Conservation (phyloP, 35 echinoderm and acorn worm genomes). For the Ophioderma brevispina region DNA sequence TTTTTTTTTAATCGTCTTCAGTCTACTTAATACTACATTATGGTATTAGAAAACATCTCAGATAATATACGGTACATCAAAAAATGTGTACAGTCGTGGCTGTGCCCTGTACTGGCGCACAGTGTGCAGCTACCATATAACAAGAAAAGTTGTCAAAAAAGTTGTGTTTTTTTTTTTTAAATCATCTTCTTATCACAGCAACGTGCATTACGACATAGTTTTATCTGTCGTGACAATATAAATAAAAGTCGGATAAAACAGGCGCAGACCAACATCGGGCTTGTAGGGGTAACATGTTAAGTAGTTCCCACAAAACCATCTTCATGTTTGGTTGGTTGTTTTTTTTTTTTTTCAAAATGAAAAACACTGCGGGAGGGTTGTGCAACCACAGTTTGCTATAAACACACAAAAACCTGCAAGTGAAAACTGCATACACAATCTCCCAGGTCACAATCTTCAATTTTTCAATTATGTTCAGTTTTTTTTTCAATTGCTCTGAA, state of each 20-base stretch:
- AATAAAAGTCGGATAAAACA: not conserved
- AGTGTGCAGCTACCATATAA: not conserved
- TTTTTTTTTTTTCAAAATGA: too few species aligned
- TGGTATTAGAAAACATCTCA: not conserved
- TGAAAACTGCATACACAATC: too few species aligned
- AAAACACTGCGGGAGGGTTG: too few species aligned
- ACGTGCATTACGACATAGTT: not conserved
- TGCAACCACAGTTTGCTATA: too few species aligned
- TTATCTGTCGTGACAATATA: not conserved
- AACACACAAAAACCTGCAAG: too few species aligned
- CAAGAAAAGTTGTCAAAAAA: slow-evolving; percentile 6
- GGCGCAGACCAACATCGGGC: not conserved
- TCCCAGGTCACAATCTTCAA: too few species aligned
- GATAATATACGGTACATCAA: slow-evolving; percentile 14
- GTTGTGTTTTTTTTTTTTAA: not conserved
- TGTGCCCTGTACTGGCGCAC: not conserved
- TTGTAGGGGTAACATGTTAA: too few species aligned
- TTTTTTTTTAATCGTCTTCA: not conserved
- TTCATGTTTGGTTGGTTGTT: too few species aligned
- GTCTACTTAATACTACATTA: not conserved
- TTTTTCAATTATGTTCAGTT: too few species aligned
- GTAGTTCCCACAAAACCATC: too few species aligned
- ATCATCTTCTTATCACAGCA: not conserved
- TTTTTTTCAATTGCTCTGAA: too few species aligned
- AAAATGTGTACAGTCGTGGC: slow-evolving; percentile 5